phyloP scores from a whole-genome alignment of 2,113 vertebrate genomes.

The Malurus alboscapulatus region DNA sequence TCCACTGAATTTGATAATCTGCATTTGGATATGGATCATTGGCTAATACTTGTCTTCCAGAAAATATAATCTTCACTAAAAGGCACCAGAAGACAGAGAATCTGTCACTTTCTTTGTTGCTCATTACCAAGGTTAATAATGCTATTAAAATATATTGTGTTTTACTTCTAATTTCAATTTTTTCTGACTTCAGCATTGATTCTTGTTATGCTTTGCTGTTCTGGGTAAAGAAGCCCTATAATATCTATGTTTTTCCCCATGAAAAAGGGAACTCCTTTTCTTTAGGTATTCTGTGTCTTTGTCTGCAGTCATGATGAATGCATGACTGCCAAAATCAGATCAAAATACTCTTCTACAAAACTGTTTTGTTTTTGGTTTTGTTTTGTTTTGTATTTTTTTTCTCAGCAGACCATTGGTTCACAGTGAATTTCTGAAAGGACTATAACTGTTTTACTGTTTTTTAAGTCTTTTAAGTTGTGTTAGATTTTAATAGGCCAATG shows the following conservation, averaged over 20 bases:
- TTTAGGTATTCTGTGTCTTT: neutral
- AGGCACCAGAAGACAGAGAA: neutral
- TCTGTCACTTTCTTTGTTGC: neutral
- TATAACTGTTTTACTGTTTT: neutral
- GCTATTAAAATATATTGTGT: neutral
- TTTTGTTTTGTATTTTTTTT: neutral
- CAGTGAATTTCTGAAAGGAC: neutral
- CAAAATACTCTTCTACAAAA: neutral
- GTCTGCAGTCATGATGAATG: neutral
- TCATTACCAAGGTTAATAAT: neutral
- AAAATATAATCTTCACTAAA: neutral
- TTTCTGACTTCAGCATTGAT: neutral
- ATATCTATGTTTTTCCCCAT: neutral
- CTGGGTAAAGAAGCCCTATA: neutral
- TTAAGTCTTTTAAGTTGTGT: neutral
- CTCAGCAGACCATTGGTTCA: neutral
- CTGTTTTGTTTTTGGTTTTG: neutral
- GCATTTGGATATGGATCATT: neutral
- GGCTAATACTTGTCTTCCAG: neutral
- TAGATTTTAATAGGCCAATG: neutral
- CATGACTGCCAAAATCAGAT: neutral
- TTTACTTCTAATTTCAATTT: neutral
- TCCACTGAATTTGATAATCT: neutral
- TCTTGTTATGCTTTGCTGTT: neutral
- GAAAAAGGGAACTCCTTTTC: neutral